Evolutionary conservation across 2,888 invertebrate genomes (phyloP), one percentile per base, ranked within the genome.

Genomic region (Nomada ruficornis): DNA sequence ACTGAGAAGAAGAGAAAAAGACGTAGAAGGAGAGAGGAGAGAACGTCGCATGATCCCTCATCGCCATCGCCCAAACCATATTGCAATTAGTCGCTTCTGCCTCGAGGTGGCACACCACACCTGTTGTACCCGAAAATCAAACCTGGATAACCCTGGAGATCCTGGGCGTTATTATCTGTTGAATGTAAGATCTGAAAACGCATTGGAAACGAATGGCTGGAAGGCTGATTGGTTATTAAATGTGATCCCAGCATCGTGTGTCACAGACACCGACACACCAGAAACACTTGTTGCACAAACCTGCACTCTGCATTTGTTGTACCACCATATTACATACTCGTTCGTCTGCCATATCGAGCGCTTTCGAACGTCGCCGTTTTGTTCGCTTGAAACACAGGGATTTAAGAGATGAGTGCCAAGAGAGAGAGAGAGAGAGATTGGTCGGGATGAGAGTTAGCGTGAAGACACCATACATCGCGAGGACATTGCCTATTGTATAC

Each of bases 401-500:
- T 47, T 15, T 15, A 47, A 15, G 47, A 15, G 47, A 15, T 10
- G 47, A 47, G 47, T 47, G 47, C 47, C 13, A 15, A 13, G 47
- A 13, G 47, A 67, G 47, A 23, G n/a, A 69, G 15, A 50, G 59
- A 54, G 18, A 7, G 44, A 68, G 36, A n/a, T 44, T 5, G 29
- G 54, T 23, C 54, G 26, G 67, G 65, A 29, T 9, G 68, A 47
- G 23, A 23, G 26, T 26, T 18, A 20, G 23, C 18, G 52, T 52
- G 59, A 47, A 73, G 26, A 73, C 68, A 78, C 36, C 29, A 75
- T 54, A 20, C 69, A 80, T 64, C 59, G 79, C 74, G 71, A 77
- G 71, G 62, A 77, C 72, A 78, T 86, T 77, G 86, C 83, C 80
- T 81, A 83, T 77, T 70, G 47, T 77, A 81, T 77, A 77, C 72